Conservation (phyloP, 2,888 invertebrate genomes). For the Polylopha cassiicola region DNA sequence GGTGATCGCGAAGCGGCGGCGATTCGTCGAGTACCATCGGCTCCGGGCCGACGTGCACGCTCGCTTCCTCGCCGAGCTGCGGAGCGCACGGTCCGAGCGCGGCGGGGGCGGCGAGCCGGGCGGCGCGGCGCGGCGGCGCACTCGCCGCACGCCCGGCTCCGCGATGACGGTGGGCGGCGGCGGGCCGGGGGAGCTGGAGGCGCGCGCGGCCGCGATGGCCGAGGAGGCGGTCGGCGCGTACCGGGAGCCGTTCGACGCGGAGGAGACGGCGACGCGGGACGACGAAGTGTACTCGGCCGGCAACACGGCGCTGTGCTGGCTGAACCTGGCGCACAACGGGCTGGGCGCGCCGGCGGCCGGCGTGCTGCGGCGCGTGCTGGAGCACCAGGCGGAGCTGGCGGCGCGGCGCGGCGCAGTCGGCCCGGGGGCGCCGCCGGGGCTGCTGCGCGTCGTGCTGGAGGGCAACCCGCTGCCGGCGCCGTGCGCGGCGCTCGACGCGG, state of each 20-base stretch:
- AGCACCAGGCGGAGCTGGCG: constrained; percentile 23
- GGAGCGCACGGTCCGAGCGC: constrained; percentile 2
- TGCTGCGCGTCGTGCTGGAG: constrained; percentile 30
- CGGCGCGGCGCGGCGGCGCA: constrained; percentile 1
- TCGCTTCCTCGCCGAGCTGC: constrained; percentile 10
- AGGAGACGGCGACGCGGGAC: constrained; percentile 22
- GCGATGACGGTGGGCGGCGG: constrained; percentile 14
- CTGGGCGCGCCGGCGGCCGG: constrained; percentile 24
- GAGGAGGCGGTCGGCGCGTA: constrained; percentile 22
- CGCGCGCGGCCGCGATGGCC: constrained; percentile 24
- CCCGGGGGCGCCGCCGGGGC: constrained; percentile 26
- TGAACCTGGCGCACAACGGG: constrained; percentile 34
- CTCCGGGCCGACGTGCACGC: constrained; percentile 17
- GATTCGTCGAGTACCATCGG: constrained; percentile 25
- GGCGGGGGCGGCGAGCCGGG: constrained; percentile 1
- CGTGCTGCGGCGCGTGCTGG: constrained; percentile 26
- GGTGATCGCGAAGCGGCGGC: constrained; percentile 23
- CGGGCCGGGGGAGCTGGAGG: constrained; percentile 1
- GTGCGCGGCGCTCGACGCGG: constrained; percentile 23
- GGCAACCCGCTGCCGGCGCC: constrained; percentile 28
- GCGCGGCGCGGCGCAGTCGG: constrained; percentile 23
- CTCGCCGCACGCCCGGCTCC: constrained; percentile 18
- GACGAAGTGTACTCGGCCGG: constrained; percentile 27
- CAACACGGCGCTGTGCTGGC: constrained; percentile 28
- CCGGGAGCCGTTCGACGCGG: constrained; percentile 28